phyloP scores from a whole-genome alignment of 2,888 invertebrate species.

The Andrena flavipes region DNA sequence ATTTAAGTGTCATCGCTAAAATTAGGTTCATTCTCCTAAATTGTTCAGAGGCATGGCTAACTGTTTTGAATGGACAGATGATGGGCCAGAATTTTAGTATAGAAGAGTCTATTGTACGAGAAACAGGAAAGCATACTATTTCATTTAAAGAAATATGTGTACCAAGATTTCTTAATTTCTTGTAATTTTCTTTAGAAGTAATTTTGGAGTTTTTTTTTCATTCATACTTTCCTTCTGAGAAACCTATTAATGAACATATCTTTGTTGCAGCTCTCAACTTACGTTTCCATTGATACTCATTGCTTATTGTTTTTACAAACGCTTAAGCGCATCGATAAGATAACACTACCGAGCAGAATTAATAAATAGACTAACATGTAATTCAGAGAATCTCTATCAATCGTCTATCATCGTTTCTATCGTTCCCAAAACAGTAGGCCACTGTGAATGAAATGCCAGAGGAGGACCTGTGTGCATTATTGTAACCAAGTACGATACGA shows the following conservation, averaged over 20 bases:
- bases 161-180: no score
- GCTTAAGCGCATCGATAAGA: slow-evolving; percentile 25
- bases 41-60: no score
- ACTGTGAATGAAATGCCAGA: not conserved
- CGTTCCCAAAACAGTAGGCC: not conserved
- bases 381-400: slow-evolving; percentile 16
- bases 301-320: not conserved
- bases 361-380: slow-evolving; percentile 9
- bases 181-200: no score
- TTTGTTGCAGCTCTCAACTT: not conserved
- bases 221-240: no score
- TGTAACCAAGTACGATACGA: not conserved
- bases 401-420: not conserved
- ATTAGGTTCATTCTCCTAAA: not conserved
- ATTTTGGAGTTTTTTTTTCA: no score
- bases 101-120: not conserved
- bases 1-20: not conserved
- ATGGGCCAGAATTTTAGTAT: not conserved
- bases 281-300: not conserved
- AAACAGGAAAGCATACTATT: not conserved
- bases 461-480: no score
- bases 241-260: not conserved
- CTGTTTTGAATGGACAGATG: not conserved
- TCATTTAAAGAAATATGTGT: not conserved
- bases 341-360: not conserved